These are phyloP conservation scores for Pimpla rufipes DNA, from an alignment of 2,888 invertebrate species.

Conservation along the genomic window DNA sequence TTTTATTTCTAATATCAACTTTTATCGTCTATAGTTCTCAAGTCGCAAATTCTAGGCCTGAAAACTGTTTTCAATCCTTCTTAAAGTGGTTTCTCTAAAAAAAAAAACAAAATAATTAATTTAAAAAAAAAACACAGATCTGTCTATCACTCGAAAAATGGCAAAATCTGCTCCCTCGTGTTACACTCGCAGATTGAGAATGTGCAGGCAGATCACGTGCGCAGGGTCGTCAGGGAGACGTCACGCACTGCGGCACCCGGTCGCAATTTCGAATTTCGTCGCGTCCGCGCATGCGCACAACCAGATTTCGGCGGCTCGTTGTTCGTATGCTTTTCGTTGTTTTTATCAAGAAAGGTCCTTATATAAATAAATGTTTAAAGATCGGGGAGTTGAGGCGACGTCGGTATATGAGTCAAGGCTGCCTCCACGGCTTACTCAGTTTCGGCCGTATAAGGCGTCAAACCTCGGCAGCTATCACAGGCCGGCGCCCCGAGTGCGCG, in stretches of 20 bases:
- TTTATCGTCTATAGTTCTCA: no score
- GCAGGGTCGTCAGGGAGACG: not conserved
- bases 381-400: conserved; percentile 26
- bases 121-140: no score
- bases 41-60: no score
- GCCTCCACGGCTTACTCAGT: conserved; percentile 81
- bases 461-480: conserved; percentile 65
- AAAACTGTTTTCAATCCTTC: no score
- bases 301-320: not conserved
- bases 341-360: conserved; percentile 1
- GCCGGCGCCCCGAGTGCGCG: conserved; percentile 50
- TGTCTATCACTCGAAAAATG: no score
- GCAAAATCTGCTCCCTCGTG: no score
- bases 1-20: no score
- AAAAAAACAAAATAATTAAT: no score
- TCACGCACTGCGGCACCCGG: not conserved
- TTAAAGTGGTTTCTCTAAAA: no score
- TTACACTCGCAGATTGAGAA: no score
- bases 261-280: not conserved
- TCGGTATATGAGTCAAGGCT: conserved; percentile 81
- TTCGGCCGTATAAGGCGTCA: conserved; percentile 82
- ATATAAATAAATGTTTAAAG: conserved; percentile 21
- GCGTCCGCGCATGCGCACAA: not conserved
- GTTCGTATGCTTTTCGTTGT: not conserved
- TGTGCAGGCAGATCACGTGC: not conserved